These are phyloP conservation scores for Cerceris rybyensis DNA, from an alignment of 2,888 invertebrate genomes.

Conservation along the genomic window DNA sequence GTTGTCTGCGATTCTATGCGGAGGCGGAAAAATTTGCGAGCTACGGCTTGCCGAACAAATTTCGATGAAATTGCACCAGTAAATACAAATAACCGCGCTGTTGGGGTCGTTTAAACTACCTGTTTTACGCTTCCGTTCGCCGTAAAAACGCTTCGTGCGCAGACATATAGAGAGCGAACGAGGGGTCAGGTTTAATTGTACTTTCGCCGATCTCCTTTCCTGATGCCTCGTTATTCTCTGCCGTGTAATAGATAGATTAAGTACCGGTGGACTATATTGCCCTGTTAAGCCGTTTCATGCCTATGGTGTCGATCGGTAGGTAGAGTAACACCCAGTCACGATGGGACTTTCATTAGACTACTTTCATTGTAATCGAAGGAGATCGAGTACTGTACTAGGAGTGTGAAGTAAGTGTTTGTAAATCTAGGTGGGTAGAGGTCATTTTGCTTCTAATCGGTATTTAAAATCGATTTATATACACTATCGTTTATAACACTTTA, in stretches of 20 bases:
- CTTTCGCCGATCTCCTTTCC: neutral
- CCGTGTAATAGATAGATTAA: neutral
- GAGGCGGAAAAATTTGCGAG: slow-evolving; percentile 39
- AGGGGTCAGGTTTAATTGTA: slow-evolving; percentile 23
- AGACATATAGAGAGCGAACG: slow-evolving; percentile 17
- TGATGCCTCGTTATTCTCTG: neutral
- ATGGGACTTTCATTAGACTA: too few relatives aligned
- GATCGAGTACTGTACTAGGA: too few relatives aligned
- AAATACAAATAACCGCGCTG: slow-evolving; percentile 4
- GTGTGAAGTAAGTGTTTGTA: too few relatives aligned
- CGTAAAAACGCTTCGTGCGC: slow-evolving; percentile 16
- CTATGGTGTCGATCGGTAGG: neutral
- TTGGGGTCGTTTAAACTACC: neutral
- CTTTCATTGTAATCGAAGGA: too few relatives aligned
- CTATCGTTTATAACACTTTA: too few relatives aligned
- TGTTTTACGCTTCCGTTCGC: neutral
- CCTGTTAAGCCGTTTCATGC: neutral
- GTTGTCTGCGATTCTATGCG: slow-evolving; percentile 4
- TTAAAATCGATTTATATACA: too few relatives aligned
- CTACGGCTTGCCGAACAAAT: slow-evolving; percentile 31
- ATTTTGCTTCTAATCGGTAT: too few relatives aligned
- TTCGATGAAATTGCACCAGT: slow-evolving; percentile 33
- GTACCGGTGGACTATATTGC: neutral
- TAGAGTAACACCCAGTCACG: too few relatives aligned
- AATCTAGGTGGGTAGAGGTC: too few relatives aligned